A percentile compares a stretch with the other conserved stretches of the same genome.
Evolutionary conservation across 2,113 vertebrate species (phyloP).

Genomic region (Trichechus manatus): DNA sequence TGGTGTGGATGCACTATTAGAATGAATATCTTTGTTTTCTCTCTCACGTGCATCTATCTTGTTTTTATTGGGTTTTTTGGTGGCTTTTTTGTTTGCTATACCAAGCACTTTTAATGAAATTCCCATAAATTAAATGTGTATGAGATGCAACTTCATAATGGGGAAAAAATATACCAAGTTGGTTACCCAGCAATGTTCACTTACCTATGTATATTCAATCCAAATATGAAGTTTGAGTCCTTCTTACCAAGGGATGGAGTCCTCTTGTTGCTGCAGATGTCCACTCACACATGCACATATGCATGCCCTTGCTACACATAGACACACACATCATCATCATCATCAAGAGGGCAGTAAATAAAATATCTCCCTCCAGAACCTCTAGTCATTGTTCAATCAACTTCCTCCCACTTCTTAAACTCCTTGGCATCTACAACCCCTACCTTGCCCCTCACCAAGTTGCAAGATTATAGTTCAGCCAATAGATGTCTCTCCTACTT

Average conservation of each 20-base stretch:
- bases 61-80: not conserved
- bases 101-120: not conserved
- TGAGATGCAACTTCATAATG: not conserved
- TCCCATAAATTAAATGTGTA: not conserved
- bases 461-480: not conserved
- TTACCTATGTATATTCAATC: not conserved
- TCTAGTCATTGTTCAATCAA: not conserved
- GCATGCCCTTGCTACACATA: too few species aligned
- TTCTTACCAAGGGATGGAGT: not conserved
- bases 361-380: not conserved
- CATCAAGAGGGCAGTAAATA: not conserved
- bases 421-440: not conserved
- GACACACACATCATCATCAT: not conserved
- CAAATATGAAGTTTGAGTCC: not conserved
- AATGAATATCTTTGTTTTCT: not conserved
- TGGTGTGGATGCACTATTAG: not conserved
- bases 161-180: not conserved
- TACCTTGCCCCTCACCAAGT: not conserved
- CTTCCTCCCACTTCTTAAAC: not conserved
- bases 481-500: not conserved
- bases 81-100: not conserved
- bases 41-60: not conserved
- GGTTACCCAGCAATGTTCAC: not conserved
- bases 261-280: not conserved
- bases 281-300: not conserved